Evolutionary conservation across 2,888 invertebrate species (phyloP).

Genomic region (Aethes cnicana): DNA sequence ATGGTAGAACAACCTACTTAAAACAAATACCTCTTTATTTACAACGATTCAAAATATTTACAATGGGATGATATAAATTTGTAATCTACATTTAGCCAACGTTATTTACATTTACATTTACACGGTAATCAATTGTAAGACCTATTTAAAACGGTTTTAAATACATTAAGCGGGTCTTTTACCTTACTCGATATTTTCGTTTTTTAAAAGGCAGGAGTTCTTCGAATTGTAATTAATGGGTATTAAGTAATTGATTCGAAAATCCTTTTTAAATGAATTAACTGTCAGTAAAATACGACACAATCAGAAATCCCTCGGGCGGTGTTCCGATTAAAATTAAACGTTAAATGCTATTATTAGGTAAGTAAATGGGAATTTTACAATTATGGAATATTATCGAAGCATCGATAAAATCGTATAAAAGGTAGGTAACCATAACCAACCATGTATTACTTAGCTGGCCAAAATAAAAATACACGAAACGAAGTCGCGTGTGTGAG

Average conservation of each 20-base stretch:
- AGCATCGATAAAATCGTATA: too few species aligned
- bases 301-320: too few species aligned
- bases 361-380: too few species aligned
- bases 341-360: too few species aligned
- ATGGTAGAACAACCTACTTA: conserved; percentile 53
- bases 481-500: too few species aligned
- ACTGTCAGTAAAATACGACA: too few species aligned
- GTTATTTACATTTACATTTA: conserved; percentile 62
- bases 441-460: too few species aligned
- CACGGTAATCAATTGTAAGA: conserved; percentile 5
- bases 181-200: not conserved
- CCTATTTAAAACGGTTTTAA: not conserved
- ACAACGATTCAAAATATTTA: conserved; percentile 73
- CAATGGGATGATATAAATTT: conserved; percentile 68
- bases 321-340: too few species aligned
- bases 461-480: too few species aligned
- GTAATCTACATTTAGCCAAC: conserved; percentile 55
- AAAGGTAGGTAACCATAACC: too few species aligned
- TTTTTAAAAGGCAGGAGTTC: not conserved
- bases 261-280: conserved; percentile 10
- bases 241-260: conserved; percentile 2
- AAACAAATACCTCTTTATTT: conserved; percentile 50
- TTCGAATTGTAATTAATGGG: not conserved
- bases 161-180: not conserved
- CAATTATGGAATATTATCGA: too few species aligned